Base-by-base conservation (phyloP, 2,888 invertebrate genomes). In the Malachius bipustulatus region DNA sequence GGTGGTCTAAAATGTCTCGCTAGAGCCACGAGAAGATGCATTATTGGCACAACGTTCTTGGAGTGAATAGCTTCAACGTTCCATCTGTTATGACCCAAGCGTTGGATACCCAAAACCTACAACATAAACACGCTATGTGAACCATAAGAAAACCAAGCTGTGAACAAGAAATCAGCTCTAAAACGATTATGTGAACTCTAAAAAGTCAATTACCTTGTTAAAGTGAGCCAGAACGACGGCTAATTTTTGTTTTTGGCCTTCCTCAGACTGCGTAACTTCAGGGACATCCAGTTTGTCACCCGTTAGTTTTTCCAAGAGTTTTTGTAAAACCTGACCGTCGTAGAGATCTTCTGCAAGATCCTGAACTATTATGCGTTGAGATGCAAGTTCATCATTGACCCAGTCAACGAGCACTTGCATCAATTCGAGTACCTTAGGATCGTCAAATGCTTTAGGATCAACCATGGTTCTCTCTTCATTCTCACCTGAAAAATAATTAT, bases 261-360 rank as follows among this genome's bases (percentile, higher is more conserved):
- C 90, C 62, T 97, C 97, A 1, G 93, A 93, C 61, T 97, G 97
- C 0, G 97, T 94, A 2, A 98, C 97, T 68, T 98, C 97, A 0
- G 94, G 89, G 3, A 96, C 93, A 64, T 97, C 94, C 30, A 98
- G 66, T 62, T 90, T 85, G 33, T 82, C 80, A 13, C 81, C 78
- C 0, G 90, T 85, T 30, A 94, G 65, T 59, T 88, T 89, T 60
- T 94, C 90, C 51, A 77, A 63, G 2, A 80, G 59, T 52, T 80
- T 80, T 49, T 80, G 79, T 30, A 79, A 58, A 3, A 72, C 82
- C 67, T 97, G 96, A 0, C 97, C 97, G 69, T 98, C 97, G 63
- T 93, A 98, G 45, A 98, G 70, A 66, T 98, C 97, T 62, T 97
- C 94, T 47, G 88, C 88, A 30, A 98, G 78, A 51, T 91, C 82